Evolutionary conservation across 1,140 invertebrate genomes (phyloP).

Genomic region (Phortica variegata): DNA sequence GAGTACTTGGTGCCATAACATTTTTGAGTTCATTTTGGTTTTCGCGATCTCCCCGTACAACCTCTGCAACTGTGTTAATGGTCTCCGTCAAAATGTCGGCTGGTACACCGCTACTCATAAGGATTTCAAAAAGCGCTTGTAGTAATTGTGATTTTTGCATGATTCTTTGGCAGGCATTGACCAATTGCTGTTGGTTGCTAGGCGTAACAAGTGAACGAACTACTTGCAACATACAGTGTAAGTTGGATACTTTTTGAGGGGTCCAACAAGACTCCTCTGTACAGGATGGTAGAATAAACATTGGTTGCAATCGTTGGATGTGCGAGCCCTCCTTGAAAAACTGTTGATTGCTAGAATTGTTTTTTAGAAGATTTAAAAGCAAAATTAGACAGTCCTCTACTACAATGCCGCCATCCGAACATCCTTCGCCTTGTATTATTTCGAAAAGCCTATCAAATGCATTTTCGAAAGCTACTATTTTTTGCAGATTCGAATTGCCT

Average conservation of each 20-base stretch:
- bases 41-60: constrained; percentile 83
- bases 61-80: constrained; percentile 92
- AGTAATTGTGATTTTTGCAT: constrained; percentile 83
- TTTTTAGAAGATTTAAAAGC: constrained; percentile 90
- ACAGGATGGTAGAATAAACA: constrained; percentile 77
- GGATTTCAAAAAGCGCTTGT: constrained; percentile 80
- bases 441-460: constrained; percentile 95
- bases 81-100: constrained; percentile 95
- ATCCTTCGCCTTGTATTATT: constrained; percentile 90
- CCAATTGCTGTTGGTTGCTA: constrained; percentile 73
- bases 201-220: constrained; percentile 88
- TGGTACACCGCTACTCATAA: constrained; percentile 96
- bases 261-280: constrained; percentile 81
- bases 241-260: constrained; percentile 92
- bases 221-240: constrained; percentile 88
- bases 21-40: constrained; percentile 93
- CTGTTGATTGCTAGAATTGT: constrained; percentile 97
- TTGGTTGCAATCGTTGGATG: constrained; percentile 84
- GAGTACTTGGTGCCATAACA: constrained; percentile 89
- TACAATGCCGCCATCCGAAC: constrained; percentile 93
- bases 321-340: constrained; percentile 98
- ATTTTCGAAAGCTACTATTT: constrained; percentile 99
- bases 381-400: constrained; percentile 97
- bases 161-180: constrained; percentile 81
- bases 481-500: constrained; percentile 96